A percentile compares a stretch with the other conserved stretches of the same genome.
phyloP scores from a whole-genome alignment of 2,888 invertebrate species.

The Drosophila borborema region DNA sequence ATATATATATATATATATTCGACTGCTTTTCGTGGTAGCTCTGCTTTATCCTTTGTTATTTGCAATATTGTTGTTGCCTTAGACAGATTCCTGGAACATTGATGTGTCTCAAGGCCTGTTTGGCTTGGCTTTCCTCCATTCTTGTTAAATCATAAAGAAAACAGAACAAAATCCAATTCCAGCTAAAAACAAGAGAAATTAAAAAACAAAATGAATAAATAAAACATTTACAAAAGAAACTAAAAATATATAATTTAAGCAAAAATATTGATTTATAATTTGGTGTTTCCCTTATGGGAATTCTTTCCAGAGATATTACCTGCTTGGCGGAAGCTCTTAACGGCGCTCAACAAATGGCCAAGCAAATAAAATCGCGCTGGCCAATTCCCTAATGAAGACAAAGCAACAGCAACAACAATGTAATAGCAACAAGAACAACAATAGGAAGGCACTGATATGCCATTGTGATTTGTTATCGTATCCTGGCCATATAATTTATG shows the following conservation, averaged over 20 bases:
- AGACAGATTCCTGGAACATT: background rate
- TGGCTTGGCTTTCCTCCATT: background rate
- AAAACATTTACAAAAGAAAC: background rate
- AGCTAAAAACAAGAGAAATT: background rate
- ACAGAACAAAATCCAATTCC: background rate
- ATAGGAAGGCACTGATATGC: constrained; percentile 16
- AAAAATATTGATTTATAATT: background rate
- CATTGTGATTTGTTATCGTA: constrained; percentile 50
- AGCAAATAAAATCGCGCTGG: constrained; percentile 24
- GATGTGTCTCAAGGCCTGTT: background rate
- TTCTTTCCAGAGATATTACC: background rate
- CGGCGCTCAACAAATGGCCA: constrained; percentile 32
- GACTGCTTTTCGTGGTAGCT: background rate
- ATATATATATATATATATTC: background rate
- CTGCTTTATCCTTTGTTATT: background rate
- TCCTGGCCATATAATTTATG: constrained; percentile 30
- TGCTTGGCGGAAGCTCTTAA: background rate
- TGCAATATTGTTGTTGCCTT: background rate
- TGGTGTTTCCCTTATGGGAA: background rate
- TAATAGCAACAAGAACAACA: constrained; percentile 4
- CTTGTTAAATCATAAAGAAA: background rate
- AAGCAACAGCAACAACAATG: constrained; percentile 11
- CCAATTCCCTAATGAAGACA: constrained; percentile 61
- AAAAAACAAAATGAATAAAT: background rate
- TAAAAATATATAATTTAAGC: background rate